Evolutionary conservation across 2,797 vertebrate genomes (phyloP), one percentile per base, ranked within the genome.

Genomic region (Lacerta bilineata): DNA sequence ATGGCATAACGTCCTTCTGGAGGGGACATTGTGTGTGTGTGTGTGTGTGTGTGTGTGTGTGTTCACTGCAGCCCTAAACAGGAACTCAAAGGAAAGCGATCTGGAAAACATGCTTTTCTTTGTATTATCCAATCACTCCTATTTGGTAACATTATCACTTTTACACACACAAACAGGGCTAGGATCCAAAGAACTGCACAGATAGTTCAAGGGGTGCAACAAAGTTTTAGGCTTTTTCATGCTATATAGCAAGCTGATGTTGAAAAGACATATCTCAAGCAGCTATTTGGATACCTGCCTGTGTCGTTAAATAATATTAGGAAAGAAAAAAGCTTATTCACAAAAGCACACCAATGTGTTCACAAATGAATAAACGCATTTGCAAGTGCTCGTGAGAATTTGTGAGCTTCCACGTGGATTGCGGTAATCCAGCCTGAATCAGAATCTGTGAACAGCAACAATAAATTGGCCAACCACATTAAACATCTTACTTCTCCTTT

Each of bases 401-500:
- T 17, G 18, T n/a, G n/a, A n/a, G 25, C 64, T 74, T 85, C 64
- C 25, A 81, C 55, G 33, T 11, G 66, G 29, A 74, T 39, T 79
- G 39, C 18, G 6, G 3, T 43, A 71, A 11, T 59, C 50, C 39
- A 25, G 66, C 6, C 15, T 68, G 74, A 20, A 64, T 50, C 69
- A 69, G 33, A 25, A 89, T 39, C n/a, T 17, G 11, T 75, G 33
- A 64, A 75, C 8, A 69, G 77, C 18, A n/a, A 43, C 8, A 29
- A 39, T 61, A 3, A 85, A 55, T 55, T n/a, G 39, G 18, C 43
- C n/a, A 27, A 41, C 25, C 89, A 41, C 69, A 80, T 33, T 29
- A 84, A 85, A 74, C 50, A 89, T 98, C 98, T 98, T 97, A 99
- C 99, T 99, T 97, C 98, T 98, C 91, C 99, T 98, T 96, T 99